Conservation (phyloP, 2,113 vertebrate genomes). For the Muscicapa adusta region DNA sequence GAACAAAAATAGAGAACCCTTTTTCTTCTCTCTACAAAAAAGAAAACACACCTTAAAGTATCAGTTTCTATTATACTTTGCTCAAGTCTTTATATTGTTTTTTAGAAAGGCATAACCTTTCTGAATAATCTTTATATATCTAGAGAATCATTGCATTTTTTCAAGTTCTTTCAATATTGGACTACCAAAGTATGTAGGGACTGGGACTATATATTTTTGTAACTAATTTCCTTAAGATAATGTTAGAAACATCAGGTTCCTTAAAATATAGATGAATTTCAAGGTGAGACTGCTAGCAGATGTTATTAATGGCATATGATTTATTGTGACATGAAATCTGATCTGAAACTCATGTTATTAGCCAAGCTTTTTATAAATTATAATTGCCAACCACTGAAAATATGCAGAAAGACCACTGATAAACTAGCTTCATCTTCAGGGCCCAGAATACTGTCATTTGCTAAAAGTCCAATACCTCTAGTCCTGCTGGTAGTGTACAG, state of each 20-base stretch:
- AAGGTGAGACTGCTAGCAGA: slow-evolving; percentile 69
- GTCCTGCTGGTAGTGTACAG: not conserved
- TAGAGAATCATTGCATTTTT: slow-evolving; percentile 37
- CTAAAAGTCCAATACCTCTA: not conserved
- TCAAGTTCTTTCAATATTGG: slow-evolving; percentile 41
- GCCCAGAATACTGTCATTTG: not conserved
- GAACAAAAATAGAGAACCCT: not conserved
- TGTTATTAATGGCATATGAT: slow-evolving; percentile 74
- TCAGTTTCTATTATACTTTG: not conserved
- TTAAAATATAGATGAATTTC: slow-evolving; percentile 80
- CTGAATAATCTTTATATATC: slow-evolving; percentile 7
- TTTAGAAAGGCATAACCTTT: slow-evolving; percentile 16
- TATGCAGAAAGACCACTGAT: slow-evolving; percentile 42
- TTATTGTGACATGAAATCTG: slow-evolving; percentile 71
- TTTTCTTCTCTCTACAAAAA: not conserved
- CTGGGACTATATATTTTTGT: slow-evolving; percentile 70
- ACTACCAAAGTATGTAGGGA: slow-evolving; percentile 35
- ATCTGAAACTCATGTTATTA: slow-evolving; percentile 69
- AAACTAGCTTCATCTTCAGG: slow-evolving; percentile 21
- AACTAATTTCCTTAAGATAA: slow-evolving; percentile 81
- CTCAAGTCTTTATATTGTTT: not conserved
- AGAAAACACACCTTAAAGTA: not conserved
- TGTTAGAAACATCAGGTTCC: slow-evolving; percentile 73
- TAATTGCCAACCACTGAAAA: slow-evolving; percentile 68
- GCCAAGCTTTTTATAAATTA: slow-evolving; percentile 66